Base-by-base conservation (phyloP, 2,888 invertebrate species). In the Amiota communis region DNA sequence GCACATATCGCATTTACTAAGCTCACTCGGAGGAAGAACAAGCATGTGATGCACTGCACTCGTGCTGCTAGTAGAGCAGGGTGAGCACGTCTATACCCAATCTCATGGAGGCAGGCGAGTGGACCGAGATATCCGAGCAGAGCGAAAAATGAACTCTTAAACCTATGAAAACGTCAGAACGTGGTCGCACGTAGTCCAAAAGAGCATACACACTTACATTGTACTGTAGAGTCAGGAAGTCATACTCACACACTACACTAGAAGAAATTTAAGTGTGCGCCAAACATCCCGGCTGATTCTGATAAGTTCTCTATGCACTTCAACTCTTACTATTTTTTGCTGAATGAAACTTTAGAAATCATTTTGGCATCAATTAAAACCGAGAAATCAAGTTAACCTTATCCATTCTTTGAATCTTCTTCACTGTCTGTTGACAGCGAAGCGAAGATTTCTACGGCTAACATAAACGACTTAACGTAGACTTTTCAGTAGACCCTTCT, bases 81-180 rank as follows among this genome's bases (percentile, higher is more conserved):
- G 71, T 57, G 72, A 57, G 59, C 49, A 20, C 49, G 74, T 75
- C 51, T 57, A 59, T 57, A 64, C 6, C 36, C 36, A 36, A 36
- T 36, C 36, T 36, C 71, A 70, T 71, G 68, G 20, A 61, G 71
- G 48, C 61, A 75, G 59, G 20, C 20, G 17, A 17, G 68, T 69
- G 75, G 75, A 68, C 56, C 46, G 72, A 17, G 75, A 65, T 72
- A 72, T 65, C 76, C 75, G 3, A 75, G 51, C 65, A 75, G 70
- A 69, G 68, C 80, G 82, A 82, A 82, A 82, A 80, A 82, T 83
- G 80, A 81, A 81, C 82, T 84, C 70, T 78, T 83, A 80, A 81
- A 82, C 81, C 82, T 80, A 82, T 80, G 82, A 82, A 78, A 78
- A 82, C 36, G 82, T 82, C 82, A 79, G 67, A 51, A 68, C 67